Percentiles rank a stretch among this genome's conserved stretches.
phyloP scores from a whole-genome alignment of 2,888 invertebrate species.

The Linnaemya tessellans region DNA sequence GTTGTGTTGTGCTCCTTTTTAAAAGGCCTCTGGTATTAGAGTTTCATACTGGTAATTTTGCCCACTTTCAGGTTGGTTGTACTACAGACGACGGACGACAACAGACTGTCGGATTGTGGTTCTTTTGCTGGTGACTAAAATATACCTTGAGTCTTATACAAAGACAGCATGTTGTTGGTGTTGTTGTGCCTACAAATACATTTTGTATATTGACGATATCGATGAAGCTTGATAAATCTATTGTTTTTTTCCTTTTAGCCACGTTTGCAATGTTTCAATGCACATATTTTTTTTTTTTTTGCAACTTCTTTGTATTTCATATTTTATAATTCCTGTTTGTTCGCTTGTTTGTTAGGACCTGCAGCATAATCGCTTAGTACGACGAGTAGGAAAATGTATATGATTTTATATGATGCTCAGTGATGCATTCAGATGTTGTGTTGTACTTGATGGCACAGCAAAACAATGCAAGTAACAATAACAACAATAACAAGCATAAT shows the following conservation, averaged over 20 bases:
- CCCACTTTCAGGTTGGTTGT: constrained; percentile 27
- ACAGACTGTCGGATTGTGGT: constrained; percentile 39
- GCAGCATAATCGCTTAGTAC: neutral
- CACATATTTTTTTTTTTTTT: neutral
- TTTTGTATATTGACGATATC: constrained; percentile 41
- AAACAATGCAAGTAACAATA: constrained; percentile 43
- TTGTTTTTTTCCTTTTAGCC: constrained; percentile 55
- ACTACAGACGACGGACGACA: neutral
- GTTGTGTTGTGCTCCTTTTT: constrained; percentile 38
- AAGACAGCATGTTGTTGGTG: neutral
- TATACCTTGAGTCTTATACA: neutral
- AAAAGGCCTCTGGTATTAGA: constrained; percentile 55
- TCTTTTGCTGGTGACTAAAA: constrained; percentile 50
- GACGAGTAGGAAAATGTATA: constrained; percentile 37
- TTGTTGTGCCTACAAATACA: neutral
- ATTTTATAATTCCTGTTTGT: constrained; percentile 57
- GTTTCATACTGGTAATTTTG: constrained; percentile 20
- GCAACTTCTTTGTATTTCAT: constrained; percentile 49
- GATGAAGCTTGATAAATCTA: constrained; percentile 67
- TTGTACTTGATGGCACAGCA: constrained; percentile 65
- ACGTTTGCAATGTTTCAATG: constrained; percentile 59
- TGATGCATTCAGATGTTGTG: constrained; percentile 66
- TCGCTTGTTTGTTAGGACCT: constrained; percentile 21
- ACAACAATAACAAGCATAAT: constrained; percentile 8
- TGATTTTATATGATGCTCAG: constrained; percentile 52